A percentile compares a stretch with the other conserved stretches of the same genome.
phyloP scores from a whole-genome alignment of 2,888 invertebrate species.

The Strigamia crassipes region DNA sequence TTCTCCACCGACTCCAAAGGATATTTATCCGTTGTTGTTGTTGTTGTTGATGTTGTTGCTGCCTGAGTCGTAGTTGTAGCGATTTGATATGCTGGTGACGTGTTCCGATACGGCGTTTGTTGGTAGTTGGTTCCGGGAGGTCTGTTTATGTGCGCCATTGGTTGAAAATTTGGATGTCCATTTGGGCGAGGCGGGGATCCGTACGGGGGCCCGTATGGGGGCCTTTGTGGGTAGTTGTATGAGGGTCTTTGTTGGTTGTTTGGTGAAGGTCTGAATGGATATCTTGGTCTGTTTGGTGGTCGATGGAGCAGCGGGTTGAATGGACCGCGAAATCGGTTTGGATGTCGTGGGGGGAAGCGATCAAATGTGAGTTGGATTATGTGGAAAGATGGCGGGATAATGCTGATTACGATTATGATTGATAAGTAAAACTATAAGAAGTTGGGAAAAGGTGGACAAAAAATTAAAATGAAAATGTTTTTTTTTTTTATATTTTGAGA shows the following conservation, averaged over 20 bases:
- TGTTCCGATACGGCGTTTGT: not conserved
- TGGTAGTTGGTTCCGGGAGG: not conserved
- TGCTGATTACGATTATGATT: not conserved
- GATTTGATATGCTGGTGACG: not conserved
- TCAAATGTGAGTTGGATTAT: not conserved
- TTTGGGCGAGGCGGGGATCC: not conserved
- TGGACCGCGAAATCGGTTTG: not conserved
- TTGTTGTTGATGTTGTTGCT: constrained; percentile 10
- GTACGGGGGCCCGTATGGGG: not conserved
- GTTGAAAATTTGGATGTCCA: not conserved
- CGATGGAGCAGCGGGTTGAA: not conserved
- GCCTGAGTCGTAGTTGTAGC: not conserved
- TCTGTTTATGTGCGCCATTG: not conserved
- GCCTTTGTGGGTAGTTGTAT: not conserved
- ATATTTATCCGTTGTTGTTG: not conserved
- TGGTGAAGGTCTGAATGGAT: not conserved
- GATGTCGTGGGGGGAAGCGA: not conserved
- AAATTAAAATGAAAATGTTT: too few species aligned
- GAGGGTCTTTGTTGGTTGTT: not conserved
- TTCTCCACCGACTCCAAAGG: not conserved
- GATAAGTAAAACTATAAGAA: not conserved
- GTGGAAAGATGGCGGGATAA: not conserved
- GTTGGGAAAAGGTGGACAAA: not conserved
- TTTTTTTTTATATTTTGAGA: too few species aligned
- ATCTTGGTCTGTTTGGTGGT: not conserved